Conservation (phyloP, 2,113 vertebrate species). For the Toxostoma redivivum region DNA sequence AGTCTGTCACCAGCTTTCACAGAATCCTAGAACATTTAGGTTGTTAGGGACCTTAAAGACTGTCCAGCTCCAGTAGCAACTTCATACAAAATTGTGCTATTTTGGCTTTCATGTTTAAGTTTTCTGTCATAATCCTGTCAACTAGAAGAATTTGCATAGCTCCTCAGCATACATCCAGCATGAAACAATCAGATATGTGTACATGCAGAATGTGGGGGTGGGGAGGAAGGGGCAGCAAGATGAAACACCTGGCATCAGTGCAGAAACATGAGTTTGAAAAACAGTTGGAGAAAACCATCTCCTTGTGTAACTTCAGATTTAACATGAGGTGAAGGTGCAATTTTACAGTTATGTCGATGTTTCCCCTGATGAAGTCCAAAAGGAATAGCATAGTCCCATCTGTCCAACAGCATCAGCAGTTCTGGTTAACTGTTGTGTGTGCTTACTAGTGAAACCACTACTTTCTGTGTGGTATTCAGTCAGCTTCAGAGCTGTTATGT, state of each 20-base stretch:
- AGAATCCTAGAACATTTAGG: not conserved
- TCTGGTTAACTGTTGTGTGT: not conserved
- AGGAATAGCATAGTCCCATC: not conserved
- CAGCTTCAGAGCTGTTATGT: not conserved
- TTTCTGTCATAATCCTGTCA: not conserved
- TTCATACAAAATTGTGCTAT: not conserved
- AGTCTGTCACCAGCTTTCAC: not conserved
- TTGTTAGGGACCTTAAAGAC: not conserved
- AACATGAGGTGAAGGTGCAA: not conserved
- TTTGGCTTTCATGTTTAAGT: not conserved
- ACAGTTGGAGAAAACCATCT: not conserved
- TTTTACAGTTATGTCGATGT: not conserved
- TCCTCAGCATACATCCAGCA: not conserved
- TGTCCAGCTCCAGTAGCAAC: not conserved
- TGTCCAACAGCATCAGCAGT: not conserved
- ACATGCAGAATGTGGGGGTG: not conserved
- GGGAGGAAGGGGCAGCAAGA: not conserved
- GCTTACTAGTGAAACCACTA: not conserved
- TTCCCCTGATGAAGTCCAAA: not conserved
- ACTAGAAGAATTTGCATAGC: not conserved
- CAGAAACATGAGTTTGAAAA: not conserved
- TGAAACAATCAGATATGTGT: not conserved
- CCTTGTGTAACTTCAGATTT: not conserved
- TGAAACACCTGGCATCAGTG: not conserved
- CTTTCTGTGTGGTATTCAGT: not conserved